These are phyloP conservation scores for Drosophila acutilabella DNA, from an alignment of 2,888 invertebrate species.

Conservation along the genomic window DNA sequence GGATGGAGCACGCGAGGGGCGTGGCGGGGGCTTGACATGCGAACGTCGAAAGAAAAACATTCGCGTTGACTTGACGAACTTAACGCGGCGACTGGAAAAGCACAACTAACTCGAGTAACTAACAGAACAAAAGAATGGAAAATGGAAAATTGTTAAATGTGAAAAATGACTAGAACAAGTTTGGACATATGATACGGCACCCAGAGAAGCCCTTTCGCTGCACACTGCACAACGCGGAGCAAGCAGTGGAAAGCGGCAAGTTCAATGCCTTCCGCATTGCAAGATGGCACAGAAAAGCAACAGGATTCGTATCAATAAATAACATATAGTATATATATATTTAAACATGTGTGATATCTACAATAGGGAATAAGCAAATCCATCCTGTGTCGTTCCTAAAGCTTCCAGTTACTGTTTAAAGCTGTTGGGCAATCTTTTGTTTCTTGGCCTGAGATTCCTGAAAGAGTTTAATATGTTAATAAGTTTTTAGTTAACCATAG, in stretches of 20 bases:
- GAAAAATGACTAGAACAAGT: constrained; percentile 36
- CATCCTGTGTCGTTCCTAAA: constrained; percentile 41
- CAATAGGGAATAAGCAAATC: constrained; percentile 20
- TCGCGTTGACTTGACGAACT: constrained; percentile 39
- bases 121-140: constrained; percentile 23
- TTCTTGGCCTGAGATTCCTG: constrained; percentile 82
- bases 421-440: constrained; percentile 77
- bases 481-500: not conserved
- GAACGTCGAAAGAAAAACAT: constrained; percentile 73
- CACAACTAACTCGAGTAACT: constrained; percentile 43
- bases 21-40: constrained; percentile 60
- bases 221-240: constrained; percentile 56
- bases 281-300: constrained; percentile 3
- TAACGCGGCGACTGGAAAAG: constrained; percentile 43
- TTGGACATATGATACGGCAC: constrained; percentile 63
- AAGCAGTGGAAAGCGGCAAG: constrained; percentile 42
- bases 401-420: constrained; percentile 52
- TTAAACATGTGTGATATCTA: constrained; percentile 40
- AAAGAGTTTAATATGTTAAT: constrained; percentile 1
- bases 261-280: constrained; percentile 61
- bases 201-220: constrained; percentile 62
- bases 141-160: constrained; percentile 1
- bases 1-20: constrained; percentile 68
- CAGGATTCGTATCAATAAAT: constrained; percentile 6
- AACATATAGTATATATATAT: constrained; percentile 21